phyloP scores from a whole-genome alignment of 2,113 vertebrate genomes.

The Notothenia coriiceps region DNA sequence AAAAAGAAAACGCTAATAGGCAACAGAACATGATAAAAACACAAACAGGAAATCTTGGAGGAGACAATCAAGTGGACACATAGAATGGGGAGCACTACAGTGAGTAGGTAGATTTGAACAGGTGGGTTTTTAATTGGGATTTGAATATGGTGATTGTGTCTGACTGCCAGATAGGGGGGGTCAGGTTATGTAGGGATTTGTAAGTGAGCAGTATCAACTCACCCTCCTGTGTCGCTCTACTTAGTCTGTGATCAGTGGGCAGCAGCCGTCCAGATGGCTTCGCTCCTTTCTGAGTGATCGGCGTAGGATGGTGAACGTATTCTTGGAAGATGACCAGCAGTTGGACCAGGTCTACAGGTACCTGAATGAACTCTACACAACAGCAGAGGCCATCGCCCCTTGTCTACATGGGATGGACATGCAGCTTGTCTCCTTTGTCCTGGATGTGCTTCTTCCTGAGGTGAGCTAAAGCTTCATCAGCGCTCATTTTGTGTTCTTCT shows the following conservation, averaged over 20 bases:
- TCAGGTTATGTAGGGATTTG: too few relatives aligned
- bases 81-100: too few relatives aligned
- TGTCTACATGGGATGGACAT: conserved; percentile 61
- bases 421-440: conserved; percentile 84
- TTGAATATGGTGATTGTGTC: too few relatives aligned
- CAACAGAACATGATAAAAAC: too few relatives aligned
- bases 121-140: too few relatives aligned
- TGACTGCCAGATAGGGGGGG: too few relatives aligned
- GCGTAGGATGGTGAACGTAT: conserved; percentile 83
- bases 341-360: conserved; percentile 89
- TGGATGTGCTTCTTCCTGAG: conserved; percentile 95
- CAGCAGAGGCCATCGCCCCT: conserved; percentile 49
- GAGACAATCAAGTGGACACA: too few relatives aligned
- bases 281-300: conserved; percentile 80
- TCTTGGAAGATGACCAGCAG: conserved; percentile 93
- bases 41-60: too few relatives aligned
- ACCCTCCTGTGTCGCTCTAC: background rate
- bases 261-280: conserved; percentile 89
- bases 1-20: too few relatives aligned
- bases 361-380: conserved; percentile 83
- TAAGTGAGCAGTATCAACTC: background rate
- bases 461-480: conserved; percentile 72
- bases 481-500: background rate
- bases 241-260: conserved; percentile 86
- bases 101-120: too few relatives aligned